A percentile compares a stretch with the other conserved stretches of the same genome.
Conservation (phyloP, 2,888 invertebrate genomes). For the Pseudococcus longispinus region DNA sequence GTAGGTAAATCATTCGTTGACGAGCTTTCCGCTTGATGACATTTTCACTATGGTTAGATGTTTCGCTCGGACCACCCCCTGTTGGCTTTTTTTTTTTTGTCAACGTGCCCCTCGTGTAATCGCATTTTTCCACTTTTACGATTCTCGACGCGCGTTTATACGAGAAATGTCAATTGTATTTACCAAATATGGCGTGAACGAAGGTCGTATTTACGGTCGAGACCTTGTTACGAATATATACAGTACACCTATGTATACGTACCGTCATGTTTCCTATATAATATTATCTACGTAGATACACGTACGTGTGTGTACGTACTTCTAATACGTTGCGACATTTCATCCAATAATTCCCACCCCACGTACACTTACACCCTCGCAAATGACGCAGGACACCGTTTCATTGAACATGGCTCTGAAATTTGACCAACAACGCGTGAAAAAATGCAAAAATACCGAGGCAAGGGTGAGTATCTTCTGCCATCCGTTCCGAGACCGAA, state of each 20-base stretch:
- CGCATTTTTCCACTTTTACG: constrained; percentile 1
- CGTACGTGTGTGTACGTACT: neutral
- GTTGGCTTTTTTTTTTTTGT: neutral
- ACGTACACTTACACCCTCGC: neutral
- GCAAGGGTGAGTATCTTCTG: no score
- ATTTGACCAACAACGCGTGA: constrained; percentile 1
- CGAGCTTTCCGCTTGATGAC: neutral
- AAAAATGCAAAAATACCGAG: neutral
- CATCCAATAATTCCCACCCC: neutral
- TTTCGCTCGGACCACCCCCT: neutral
- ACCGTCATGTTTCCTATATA: neutral
- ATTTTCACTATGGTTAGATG: neutral
- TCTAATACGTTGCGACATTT: neutral
- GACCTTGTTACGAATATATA: neutral
- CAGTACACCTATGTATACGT: neutral
- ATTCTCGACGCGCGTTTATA: neutral
- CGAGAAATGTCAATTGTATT: constrained; percentile 22
- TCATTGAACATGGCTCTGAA: no score
- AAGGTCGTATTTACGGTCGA: constrained; percentile 10
- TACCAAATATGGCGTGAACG: constrained; percentile 12
- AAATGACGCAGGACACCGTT: neutral
- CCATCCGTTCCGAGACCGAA: no score
- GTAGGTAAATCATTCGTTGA: neutral
- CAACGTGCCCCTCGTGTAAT: neutral
- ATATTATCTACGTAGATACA: no score